phyloP scores from a whole-genome alignment of 2,888 invertebrate genomes.

The Amphipyra berbera region DNA sequence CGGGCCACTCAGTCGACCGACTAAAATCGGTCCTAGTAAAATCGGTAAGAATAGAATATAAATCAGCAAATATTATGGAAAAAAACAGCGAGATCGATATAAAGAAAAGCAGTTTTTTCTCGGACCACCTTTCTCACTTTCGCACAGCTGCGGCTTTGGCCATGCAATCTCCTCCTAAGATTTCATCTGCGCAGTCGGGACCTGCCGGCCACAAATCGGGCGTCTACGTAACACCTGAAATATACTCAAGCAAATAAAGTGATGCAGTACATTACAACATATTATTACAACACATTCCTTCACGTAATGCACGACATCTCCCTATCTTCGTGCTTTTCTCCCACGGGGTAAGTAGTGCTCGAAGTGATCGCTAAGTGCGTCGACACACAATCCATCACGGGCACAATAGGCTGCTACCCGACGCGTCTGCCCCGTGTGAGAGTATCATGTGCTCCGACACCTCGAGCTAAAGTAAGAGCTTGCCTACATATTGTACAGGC shows the following conservation, averaged over 20 bases:
- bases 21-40: no score
- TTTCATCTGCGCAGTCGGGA: no score
- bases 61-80: no score
- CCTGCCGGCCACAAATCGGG: no score
- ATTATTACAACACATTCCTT: constrained; percentile 39
- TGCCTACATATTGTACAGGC: constrained; percentile 50
- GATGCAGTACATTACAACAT: constrained; percentile 26
- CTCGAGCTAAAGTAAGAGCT: constrained; percentile 66
- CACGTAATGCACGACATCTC: constrained; percentile 11
- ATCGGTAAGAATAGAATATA: no score
- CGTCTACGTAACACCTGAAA: no score
- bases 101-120: no score
- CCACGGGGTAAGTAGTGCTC: constrained; percentile 43
- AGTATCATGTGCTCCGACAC: constrained; percentile 64
- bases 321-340: constrained; percentile 13
- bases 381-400: constrained; percentile 58
- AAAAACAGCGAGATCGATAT: no score
- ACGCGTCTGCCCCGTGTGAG: constrained; percentile 27
- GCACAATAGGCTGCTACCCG: constrained; percentile 45
- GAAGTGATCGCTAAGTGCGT: constrained; percentile 57
- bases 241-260: constrained; percentile 20
- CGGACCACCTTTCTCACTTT: no score
- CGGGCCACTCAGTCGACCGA: no score
- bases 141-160: no score
- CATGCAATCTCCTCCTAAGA: no score